phyloP scores from a whole-genome alignment of 2,888 invertebrate species.

The Zele albiditarsus region DNA sequence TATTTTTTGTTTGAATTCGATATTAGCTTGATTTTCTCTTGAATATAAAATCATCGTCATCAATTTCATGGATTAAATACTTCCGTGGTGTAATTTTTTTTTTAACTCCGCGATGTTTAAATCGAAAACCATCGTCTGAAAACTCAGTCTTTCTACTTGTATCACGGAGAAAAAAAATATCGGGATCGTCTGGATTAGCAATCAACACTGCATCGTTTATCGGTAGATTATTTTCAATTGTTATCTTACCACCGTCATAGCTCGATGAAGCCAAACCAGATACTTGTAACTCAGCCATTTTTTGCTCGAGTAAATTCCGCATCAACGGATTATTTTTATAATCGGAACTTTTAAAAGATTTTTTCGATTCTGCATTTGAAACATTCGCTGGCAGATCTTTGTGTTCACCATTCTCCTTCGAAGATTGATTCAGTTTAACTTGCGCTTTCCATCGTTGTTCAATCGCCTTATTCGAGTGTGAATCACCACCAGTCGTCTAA shows the following conservation, averaged over 20 bases:
- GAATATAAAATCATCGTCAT: constrained; percentile 27
- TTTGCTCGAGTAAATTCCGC: constrained; percentile 8
- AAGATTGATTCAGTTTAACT: background rate
- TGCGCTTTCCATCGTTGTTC: background rate
- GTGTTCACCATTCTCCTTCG: background rate
- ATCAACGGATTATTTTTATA: constrained; percentile 17
- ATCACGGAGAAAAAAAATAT: constrained; percentile 34
- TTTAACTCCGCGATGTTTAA: constrained; percentile 34
- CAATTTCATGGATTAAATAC: constrained; percentile 22
- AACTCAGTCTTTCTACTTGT: constrained; percentile 1
- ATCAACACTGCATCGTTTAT: background rate
- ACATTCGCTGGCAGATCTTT: background rate
- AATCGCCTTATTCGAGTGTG: constrained; percentile 3
- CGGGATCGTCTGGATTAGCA: constrained; percentile 28
- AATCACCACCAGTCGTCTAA: background rate
- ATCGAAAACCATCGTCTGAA: constrained; percentile 24
- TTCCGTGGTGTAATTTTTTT: constrained; percentile 23
- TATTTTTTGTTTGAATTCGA: background rate
- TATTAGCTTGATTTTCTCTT: background rate
- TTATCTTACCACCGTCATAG: constrained; percentile 28
- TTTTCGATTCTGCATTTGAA: background rate
- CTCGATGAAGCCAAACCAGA: background rate
- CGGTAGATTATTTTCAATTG: background rate
- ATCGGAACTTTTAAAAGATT: background rate
- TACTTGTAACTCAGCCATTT: background rate